These are phyloP conservation scores for Philopotamus ludificatus DNA, from an alignment of 1,140 invertebrate species.

Conservation along the genomic window DNA sequence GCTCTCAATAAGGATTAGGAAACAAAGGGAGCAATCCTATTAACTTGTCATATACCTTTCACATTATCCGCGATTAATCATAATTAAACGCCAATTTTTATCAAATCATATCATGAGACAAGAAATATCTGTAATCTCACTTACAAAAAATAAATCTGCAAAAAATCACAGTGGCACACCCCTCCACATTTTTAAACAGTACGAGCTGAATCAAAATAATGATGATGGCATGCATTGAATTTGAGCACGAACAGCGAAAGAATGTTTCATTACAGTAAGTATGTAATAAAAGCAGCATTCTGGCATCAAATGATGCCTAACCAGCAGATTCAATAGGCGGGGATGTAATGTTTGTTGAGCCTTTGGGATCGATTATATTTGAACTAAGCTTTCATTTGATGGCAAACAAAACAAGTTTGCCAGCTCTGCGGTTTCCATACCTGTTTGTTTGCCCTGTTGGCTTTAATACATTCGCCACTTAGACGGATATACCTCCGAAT, in stretches of 20 bases:
- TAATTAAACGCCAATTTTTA: background rate
- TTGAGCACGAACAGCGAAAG: too few species aligned
- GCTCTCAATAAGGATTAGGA: constrained; percentile 13
- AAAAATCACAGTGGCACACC: too few species aligned
- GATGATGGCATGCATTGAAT: too few species aligned
- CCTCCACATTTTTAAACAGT: too few species aligned
- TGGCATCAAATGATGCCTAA: background rate
- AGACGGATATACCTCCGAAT: background rate
- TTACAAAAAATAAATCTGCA: too few species aligned
- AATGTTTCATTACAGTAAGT: background rate
- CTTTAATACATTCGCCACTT: constrained; percentile 15
- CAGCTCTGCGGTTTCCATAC: constrained; percentile 9
- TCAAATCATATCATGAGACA: too few species aligned
- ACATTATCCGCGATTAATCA: constrained; percentile 9
- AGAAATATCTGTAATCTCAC: too few species aligned
- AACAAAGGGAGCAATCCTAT: constrained; percentile 7
- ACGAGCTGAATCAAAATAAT: too few species aligned
- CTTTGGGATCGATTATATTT: constrained; percentile 14
- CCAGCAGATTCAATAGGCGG: background rate
- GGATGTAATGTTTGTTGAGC: background rate
- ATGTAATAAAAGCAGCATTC: background rate
- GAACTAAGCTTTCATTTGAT: background rate
- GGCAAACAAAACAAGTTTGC: constrained; percentile 16
- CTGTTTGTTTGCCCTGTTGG: constrained; percentile 13
- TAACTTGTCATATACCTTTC: constrained; percentile 1